Conservation (phyloP, 1,140 invertebrate genomes). For the Aphaenogaster rudis region DNA sequence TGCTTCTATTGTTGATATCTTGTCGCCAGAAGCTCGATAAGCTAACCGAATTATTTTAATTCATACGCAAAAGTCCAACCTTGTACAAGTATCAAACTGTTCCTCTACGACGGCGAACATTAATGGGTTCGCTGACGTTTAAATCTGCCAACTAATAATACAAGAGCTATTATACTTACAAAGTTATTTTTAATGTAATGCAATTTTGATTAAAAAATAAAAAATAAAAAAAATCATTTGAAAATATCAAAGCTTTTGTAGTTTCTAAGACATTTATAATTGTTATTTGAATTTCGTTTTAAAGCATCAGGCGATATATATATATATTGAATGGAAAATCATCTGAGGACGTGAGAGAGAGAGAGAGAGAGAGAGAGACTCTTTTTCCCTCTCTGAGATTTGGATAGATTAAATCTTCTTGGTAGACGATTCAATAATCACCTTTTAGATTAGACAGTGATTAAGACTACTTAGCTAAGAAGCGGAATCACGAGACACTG, state of each 20-base stretch:
- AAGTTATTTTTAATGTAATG: neutral
- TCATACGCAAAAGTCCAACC: neutral
- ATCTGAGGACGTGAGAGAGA: neutral
- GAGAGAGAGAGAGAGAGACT: neutral
- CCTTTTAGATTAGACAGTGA: neutral
- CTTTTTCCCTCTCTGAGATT: neutral
- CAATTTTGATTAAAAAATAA: neutral
- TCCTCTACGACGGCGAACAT: neutral
- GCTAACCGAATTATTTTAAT: slow-evolving; percentile 26
- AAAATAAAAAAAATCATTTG: neutral
- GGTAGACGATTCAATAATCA: neutral
- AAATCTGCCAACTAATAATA: neutral
- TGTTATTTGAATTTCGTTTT: neutral
- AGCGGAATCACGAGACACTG: neutral
- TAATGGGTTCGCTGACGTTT: slow-evolving; percentile 16
- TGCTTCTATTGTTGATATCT: slow-evolving; percentile 65
- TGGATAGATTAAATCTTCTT: neutral
- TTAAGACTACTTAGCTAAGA: slow-evolving; percentile 2
- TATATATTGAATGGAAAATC: neutral
- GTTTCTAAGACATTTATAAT: neutral
- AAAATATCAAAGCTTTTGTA: neutral
- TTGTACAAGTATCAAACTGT: neutral
- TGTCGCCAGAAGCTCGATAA: slow-evolving; percentile 42
- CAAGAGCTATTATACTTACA: neutral
- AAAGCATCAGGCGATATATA: neutral